These are phyloP conservation scores for Leucophenga montana DNA, from an alignment of 2,888 invertebrate species.

Conservation along the genomic window DNA sequence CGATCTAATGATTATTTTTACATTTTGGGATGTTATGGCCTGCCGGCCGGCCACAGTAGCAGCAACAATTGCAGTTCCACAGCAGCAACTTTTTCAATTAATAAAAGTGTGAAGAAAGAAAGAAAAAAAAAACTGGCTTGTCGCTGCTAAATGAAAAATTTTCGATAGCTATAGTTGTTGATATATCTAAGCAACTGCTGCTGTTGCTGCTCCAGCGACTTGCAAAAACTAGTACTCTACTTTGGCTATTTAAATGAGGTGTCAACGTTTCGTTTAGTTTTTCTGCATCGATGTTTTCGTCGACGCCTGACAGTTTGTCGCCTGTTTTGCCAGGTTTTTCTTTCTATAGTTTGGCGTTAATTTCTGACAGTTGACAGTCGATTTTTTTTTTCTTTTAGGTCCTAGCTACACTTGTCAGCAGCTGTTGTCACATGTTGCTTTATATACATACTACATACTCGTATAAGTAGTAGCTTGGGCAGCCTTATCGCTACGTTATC, in stretches of 20 bases:
- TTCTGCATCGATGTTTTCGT: constrained; percentile 11
- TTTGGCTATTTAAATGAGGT: constrained; percentile 58
- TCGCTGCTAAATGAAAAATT: constrained; percentile 27
- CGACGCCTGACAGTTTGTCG: constrained; percentile 34
- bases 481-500: neutral
- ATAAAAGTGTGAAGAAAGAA: neutral
- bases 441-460: no score
- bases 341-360: constrained; percentile 24
- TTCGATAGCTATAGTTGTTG: constrained; percentile 30
- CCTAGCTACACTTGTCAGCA: neutral
- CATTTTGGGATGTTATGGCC: neutral
- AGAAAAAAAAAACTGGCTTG: constrained; percentile 6
- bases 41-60: neutral
- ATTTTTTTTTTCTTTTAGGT: neutral
- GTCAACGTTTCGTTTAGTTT: constrained; percentile 43
- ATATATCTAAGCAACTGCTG: constrained; percentile 21
- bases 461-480: neutral
- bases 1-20: neutral
- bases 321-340: neutral
- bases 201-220: constrained; percentile 13
- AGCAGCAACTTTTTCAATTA: constrained; percentile 1
- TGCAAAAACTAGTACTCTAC: neutral
- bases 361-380: constrained; percentile 30
- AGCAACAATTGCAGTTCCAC: neutral
- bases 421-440: neutral